Conservation (phyloP, 2,888 invertebrate species). For the Frankliniella fusca region DNA sequence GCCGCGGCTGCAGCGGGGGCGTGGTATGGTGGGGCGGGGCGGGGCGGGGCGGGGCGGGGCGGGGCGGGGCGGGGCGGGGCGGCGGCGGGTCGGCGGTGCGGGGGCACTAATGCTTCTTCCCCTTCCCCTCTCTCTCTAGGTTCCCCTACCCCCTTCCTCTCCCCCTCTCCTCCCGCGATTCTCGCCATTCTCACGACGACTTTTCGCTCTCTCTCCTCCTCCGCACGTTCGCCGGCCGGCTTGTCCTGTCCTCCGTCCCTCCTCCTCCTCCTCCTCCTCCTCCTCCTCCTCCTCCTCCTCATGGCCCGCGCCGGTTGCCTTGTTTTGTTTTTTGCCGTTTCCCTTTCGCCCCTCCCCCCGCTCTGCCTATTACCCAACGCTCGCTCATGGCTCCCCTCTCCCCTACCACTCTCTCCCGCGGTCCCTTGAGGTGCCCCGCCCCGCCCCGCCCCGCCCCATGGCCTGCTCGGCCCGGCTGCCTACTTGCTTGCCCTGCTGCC, state of each 20-base stretch:
- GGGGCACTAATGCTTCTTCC: constrained; percentile 8
- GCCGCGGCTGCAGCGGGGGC: neutral
- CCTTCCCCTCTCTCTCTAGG: neutral
- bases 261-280: neutral
- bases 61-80: neutral
- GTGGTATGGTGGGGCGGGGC: neutral
- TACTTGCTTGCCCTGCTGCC: neutral
- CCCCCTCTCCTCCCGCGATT: neutral
- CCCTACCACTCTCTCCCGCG: neutral
- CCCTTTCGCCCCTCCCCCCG: neutral
- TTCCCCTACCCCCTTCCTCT: neutral
- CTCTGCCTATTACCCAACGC: constrained; percentile 3
- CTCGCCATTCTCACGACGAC: neutral
- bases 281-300: neutral
- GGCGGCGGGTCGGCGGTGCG: neutral
- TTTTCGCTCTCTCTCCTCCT: neutral
- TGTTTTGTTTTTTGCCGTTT: neutral
- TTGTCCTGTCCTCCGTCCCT: neutral
- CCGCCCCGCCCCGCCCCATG: neutral
- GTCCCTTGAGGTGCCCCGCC: neutral
- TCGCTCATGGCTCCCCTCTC: neutral
- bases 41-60: neutral
- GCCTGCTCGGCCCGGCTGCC: neutral
- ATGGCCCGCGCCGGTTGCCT: neutral
- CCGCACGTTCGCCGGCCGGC: neutral